Percentiles rank a stretch among this genome's conserved stretches.
These are phyloP conservation scores for Oreochromis niloticus DNA, from an alignment of 2,113 vertebrate species.

Conservation along the genomic window DNA sequence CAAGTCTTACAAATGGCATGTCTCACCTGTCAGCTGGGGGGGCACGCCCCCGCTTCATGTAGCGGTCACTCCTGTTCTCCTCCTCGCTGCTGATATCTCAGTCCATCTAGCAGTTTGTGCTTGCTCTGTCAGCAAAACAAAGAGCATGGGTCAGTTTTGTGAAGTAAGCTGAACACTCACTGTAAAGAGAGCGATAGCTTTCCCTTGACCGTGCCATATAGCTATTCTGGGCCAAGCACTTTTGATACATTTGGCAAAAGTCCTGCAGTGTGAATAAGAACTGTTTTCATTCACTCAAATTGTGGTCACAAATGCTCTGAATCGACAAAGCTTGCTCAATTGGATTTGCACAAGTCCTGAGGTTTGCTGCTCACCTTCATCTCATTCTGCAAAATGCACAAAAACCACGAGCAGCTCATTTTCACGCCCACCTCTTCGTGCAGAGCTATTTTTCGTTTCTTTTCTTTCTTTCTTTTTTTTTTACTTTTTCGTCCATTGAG, in stretches of 20 bases:
- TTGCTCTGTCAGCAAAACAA: conserved; percentile 11
- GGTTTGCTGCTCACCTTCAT: not conserved
- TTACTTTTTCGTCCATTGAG: not conserved
- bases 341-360: not conserved
- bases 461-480: not conserved
- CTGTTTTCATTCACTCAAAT: not conserved
- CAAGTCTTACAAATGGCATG: conserved; percentile 21
- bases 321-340: not conserved
- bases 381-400: not conserved
- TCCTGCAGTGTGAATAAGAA: not conserved
- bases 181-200: not conserved
- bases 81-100: not conserved
- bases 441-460: not conserved
- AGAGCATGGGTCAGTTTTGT: not conserved
- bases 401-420: not conserved
- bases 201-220: not conserved
- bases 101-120: not conserved
- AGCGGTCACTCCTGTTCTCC: not conserved
- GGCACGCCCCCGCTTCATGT: not conserved
- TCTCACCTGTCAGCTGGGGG: conserved; percentile 31
- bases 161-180: not conserved
- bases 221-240: not conserved
- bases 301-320: not conserved
- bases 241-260: not conserved
- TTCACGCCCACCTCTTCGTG: not conserved